Percentiles rank a stretch among this genome's conserved stretches.
Conservation (phyloP, 2,888 invertebrate genomes). For the Tachina grossa region DNA sequence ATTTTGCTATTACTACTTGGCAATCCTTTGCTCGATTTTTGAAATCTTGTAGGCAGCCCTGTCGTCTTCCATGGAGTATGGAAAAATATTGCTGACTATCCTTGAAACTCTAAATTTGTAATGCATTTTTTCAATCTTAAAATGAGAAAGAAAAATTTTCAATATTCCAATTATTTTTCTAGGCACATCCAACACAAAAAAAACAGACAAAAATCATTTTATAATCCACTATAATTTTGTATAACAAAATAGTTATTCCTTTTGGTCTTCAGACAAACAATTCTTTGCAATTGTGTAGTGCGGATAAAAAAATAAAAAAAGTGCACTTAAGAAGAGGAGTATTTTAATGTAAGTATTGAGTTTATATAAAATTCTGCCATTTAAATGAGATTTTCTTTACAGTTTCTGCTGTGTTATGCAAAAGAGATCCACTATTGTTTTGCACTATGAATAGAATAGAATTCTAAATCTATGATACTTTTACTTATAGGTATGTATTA, state of each 20-base stretch:
- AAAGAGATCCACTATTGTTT: not conserved
- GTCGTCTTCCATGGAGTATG: too few relatives aligned
- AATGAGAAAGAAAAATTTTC: not conserved
- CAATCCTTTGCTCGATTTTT: too few relatives aligned
- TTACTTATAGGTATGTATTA: too few relatives aligned
- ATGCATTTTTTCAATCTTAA: too few relatives aligned
- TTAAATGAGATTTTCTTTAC: slow-evolving; percentile 23
- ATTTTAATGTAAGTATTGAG: slow-evolving; percentile 7
- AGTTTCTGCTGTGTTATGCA: not conserved
- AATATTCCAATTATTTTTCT: not conserved
- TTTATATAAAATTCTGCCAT: slow-evolving; percentile 13
- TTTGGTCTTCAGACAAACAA: slow-evolving; percentile 7
- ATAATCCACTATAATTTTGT: too few relatives aligned
- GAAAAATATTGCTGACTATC: too few relatives aligned
- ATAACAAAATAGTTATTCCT: not conserved
- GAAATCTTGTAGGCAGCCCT: too few relatives aligned
- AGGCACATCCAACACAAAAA: too few relatives aligned
- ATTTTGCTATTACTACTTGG: too few relatives aligned
- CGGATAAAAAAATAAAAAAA: not conserved
- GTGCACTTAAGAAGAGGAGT: slow-evolving; percentile 11
- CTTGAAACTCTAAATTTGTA: too few relatives aligned
- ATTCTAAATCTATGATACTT: slow-evolving; percentile 36
- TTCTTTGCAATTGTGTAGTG: slow-evolving; percentile 13
- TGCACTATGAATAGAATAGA: slow-evolving; percentile 5
- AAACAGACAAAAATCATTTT: not conserved